Evolutionary conservation across 2,888 invertebrate genomes (phyloP), one percentile per base, ranked within the genome.

Genomic region (Drosophila emarginata): DNA sequence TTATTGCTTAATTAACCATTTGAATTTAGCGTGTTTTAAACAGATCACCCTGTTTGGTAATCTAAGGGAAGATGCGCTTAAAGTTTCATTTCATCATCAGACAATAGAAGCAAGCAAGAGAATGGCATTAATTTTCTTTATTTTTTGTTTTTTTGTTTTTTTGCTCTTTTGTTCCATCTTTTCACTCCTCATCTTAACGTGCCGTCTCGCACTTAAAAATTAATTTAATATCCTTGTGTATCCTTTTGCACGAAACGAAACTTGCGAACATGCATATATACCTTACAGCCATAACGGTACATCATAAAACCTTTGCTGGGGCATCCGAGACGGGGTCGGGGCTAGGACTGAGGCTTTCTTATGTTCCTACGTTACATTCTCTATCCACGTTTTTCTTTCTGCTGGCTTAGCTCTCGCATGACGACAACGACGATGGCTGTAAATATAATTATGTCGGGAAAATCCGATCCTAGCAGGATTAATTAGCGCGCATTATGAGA

Each of bases 391-490:
- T 72, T 72, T 73, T 61, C 61, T 66, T 60, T 61, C 15, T 64
- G 67, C 61, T 73, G 67, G 72, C 40, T 69, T 72, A 79, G 86
- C 87, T 85, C 82, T 81, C 86, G 87, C 85, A 37, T n/a, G n/a
- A 37, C n/a, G 40, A 45, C 40, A 9, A 15, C 40, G 9, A 87
- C 82, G 83, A 87, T 85, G 84, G 88, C 81, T 81, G 80, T 87
- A 84, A 84, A 83, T 88, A 87, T 89, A 89, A 89, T 89, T 89
- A 89, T 84, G 84, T 83, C 80, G 80, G 86, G 77, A 90, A 90
- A 91, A 91, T 90, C 90, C 89, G 91, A 91, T 91, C 90, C 91
- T 91, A 89, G 82, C 86, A 87, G 91, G 91, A 91, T 91, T 91
- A 91, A 91, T 91, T 91, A 91, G 89, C 89, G 89, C 79, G 85